Percentiles rank a stretch among this genome's conserved stretches.
Evolutionary conservation across 2,113 vertebrate genomes (phyloP).

Genomic region (Psephotus haematonotus): DNA sequence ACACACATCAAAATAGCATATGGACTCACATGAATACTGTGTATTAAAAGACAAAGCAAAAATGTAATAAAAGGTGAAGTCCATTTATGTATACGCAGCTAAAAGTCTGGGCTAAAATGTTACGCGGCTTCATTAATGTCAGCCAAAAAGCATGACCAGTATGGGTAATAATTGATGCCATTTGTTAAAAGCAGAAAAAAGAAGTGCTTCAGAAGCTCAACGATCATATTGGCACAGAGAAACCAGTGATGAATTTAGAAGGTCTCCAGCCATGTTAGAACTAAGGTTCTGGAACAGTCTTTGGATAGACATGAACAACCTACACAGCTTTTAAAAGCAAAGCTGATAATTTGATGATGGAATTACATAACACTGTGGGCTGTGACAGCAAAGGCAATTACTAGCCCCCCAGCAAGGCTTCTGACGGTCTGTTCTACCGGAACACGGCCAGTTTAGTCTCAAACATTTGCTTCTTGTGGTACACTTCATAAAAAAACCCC

Average conservation of each 20-base stretch:
- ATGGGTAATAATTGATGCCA: neutral
- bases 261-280: neutral
- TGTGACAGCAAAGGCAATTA: neutral
- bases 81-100: neutral
- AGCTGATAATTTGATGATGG: neutral
- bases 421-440: neutral
- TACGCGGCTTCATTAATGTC: neutral
- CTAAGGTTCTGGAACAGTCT: neutral
- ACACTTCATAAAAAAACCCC: neutral
- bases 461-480: neutral
- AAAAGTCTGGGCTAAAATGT: neutral
- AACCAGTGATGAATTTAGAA: neutral
- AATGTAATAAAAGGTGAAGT: slow-evolving; percentile 19
- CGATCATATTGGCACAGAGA: neutral
- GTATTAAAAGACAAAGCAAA: slow-evolving; percentile 23
- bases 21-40: neutral
- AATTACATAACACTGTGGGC: neutral
- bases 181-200: slow-evolving; percentile 8
- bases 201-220: neutral
- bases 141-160: neutral
- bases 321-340: neutral
- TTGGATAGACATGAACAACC: neutral
- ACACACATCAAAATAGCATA: slow-evolving; percentile 14
- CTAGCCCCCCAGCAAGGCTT: neutral
- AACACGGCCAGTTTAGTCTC: neutral